Evolutionary conservation across 2,888 invertebrate species (phyloP), one percentile per base, ranked within the genome.

Genomic region (Griposia aprilina): DNA sequence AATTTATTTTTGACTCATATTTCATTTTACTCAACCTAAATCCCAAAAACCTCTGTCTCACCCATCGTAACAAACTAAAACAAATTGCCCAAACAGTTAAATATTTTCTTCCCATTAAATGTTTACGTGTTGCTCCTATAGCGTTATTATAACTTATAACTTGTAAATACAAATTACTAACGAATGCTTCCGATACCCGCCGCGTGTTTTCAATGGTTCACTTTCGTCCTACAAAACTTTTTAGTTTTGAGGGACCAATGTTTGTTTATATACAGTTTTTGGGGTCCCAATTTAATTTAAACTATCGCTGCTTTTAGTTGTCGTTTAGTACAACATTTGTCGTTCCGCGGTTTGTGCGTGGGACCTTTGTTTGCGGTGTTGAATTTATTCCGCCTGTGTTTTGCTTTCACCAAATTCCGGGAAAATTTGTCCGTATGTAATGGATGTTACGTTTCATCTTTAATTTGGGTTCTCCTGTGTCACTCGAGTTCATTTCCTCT

Each of bases 241-340:
- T 63, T 57, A 80, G 81, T 87, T 36, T 36, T 82, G 75, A 85
- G 91, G 93, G 92, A 90, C 90, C 91, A 84, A 88, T 93, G 94
- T 94, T 95, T 95, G 96, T 96, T 95, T 96, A 94, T 94, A 93
- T 93, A 93, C 93, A 95, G 95, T 96, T 96, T 96, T 96, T 95
- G 96, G 96, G 93, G 88, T 87, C 92, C 94, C 94, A 96, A 96
- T 96, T 97, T 96, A 96, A 96, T 96, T 97, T 96, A 96, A 96
- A 96, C 96, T 95, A 96, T 95, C 92, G 94, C 91, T 83, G 95
- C 94, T 96, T 95, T 96, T 96, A 96, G 95, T 95, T 96, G 95
- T 95, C 96, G 95, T 96, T 96, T 96, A 96, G 94, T 94, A 92
- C 92, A 94, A 94, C 94, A 94, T 95, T 95, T 94, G 94, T 93